Evolutionary conservation across 1,140 invertebrate genomes (phyloP).

Genomic region (Rhyacophila brunnea): DNA sequence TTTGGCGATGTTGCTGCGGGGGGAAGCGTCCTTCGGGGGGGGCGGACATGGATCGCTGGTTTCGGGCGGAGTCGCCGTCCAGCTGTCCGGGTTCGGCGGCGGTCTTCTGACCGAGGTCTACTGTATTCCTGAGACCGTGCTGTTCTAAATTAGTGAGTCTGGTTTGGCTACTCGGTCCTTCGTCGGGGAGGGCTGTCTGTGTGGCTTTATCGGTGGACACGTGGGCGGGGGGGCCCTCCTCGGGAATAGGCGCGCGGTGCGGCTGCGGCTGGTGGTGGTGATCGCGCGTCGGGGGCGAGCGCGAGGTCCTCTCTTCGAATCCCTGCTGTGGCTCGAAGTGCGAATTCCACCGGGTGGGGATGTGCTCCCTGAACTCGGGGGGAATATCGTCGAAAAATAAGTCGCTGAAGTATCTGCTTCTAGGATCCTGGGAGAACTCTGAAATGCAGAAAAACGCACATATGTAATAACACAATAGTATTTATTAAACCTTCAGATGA

Average conservation of each 20-base stretch:
- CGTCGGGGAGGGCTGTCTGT: slow-evolving; percentile 45
- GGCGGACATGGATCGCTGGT: slow-evolving; percentile 68
- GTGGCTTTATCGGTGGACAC: slow-evolving; percentile 46
- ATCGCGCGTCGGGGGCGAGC: slow-evolving; percentile 38
- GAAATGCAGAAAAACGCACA: slow-evolving; percentile 41
- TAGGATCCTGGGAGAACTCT: slow-evolving; percentile 48
- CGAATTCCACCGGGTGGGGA: slow-evolving; percentile 55
- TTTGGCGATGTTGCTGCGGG: slow-evolving; percentile 30
- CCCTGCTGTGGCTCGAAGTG: slow-evolving; percentile 41
- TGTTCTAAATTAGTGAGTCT: slow-evolving; percentile 55
- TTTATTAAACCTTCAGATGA: too few species aligned
- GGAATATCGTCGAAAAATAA: slow-evolving; percentile 61
- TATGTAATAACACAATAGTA: too few species aligned
- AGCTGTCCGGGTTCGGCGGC: slow-evolving; percentile 53
- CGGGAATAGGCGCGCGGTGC: slow-evolving; percentile 36
- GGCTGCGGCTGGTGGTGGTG: slow-evolving; percentile 51
- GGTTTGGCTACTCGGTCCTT: slow-evolving; percentile 33
- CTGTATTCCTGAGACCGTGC: slow-evolving; percentile 71
- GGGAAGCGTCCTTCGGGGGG: slow-evolving; percentile 55
- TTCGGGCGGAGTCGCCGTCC: slow-evolving; percentile 55
- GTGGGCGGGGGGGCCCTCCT: slow-evolving; percentile 39
- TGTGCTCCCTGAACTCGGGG: slow-evolving; percentile 59
- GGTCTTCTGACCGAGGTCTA: slow-evolving; percentile 72
- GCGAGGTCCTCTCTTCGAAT: slow-evolving; percentile 30
- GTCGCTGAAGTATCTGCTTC: slow-evolving; percentile 51